These are phyloP conservation scores for Porites evermanni DNA, from an alignment of 92 coral and sea anemone genomes.

Conservation along the genomic window DNA sequence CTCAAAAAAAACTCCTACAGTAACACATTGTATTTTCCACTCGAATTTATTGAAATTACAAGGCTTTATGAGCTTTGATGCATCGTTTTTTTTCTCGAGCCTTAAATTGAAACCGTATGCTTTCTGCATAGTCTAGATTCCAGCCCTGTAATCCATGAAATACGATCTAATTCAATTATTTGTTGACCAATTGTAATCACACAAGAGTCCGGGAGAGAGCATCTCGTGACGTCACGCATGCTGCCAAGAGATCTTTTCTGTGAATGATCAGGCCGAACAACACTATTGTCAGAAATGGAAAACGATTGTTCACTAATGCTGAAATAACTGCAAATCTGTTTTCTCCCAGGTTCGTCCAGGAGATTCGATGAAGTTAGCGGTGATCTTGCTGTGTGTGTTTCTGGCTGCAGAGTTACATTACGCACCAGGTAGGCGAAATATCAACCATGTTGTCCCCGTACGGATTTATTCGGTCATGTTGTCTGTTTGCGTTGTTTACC, in stretches of 20 bases:
- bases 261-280: slow-evolving; percentile 24
- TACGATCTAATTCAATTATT: slow-evolving; percentile 81
- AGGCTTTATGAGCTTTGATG: not conserved
- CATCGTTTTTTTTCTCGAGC: not conserved
- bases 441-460: slow-evolving; percentile 18
- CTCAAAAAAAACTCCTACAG: not conserved
- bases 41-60: too few relatives aligned
- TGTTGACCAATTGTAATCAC: slow-evolving; percentile 70
- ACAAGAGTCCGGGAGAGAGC: slow-evolving; percentile 65
- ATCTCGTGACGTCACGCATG: slow-evolving; percentile 71
- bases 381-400: slow-evolving; percentile 27
- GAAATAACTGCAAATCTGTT: slow-evolving; percentile 56
- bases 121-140: slow-evolving; percentile 26
- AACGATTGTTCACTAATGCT: not conserved
- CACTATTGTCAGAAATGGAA: slow-evolving; percentile 30
- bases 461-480: slow-evolving; percentile 67
- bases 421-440: slow-evolving; percentile 47
- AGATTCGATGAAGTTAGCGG: slow-evolving; percentile 61
- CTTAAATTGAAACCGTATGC: slow-evolving; percentile 4
- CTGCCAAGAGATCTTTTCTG: slow-evolving; percentile 14
- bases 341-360: slow-evolving; percentile 44
- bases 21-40: not conserved
- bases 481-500: slow-evolving; percentile 74
- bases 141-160: slow-evolving; percentile 49
- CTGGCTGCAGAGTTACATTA: slow-evolving; percentile 24